A percentile compares a stretch with the other conserved stretches of the same genome.
Conservation (phyloP, 2,113 vertebrate genomes). For the Machaerirhynchus nigripectus region DNA sequence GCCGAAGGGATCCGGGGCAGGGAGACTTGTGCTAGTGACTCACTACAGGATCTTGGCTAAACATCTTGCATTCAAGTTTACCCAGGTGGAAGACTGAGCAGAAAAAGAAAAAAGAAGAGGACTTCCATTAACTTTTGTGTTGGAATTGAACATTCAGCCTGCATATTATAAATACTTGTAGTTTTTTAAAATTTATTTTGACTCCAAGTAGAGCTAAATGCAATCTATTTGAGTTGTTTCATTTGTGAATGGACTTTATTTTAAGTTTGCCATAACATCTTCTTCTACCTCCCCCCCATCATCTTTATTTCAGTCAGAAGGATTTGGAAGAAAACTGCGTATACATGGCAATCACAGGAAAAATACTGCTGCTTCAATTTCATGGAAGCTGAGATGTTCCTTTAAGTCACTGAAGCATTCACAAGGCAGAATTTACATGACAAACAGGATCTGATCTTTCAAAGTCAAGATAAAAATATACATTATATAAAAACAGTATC, state of each 20-base stretch:
- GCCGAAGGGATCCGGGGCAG: neutral
- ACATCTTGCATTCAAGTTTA: neutral
- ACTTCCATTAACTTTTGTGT: neutral
- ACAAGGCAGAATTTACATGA: constrained; percentile 41
- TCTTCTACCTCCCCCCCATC: fast-evolving
- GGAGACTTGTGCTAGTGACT: neutral
- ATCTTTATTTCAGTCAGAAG: neutral
- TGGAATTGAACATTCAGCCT: neutral
- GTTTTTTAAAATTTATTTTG: neutral
- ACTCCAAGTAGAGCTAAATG: neutral
- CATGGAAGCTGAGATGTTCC: neutral
- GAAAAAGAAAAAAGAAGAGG: neutral
- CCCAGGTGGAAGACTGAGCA: neutral
- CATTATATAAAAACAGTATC: constrained; percentile 29
- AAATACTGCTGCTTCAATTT: neutral
- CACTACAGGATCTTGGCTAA: neutral
- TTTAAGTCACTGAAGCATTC: constrained; percentile 13
- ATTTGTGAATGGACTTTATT: neutral
- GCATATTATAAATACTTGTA: neutral
- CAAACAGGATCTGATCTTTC: constrained; percentile 31
- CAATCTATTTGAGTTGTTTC: neutral
- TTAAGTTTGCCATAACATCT: neutral
- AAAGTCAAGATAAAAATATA: constrained; percentile 48
- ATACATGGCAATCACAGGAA: neutral
- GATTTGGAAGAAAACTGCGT: neutral